A percentile compares a stretch with the other conserved stretches of the same genome.
phyloP scores from a whole-genome alignment of 2,888 invertebrate genomes.

The Ischnus inquisitorius region DNA sequence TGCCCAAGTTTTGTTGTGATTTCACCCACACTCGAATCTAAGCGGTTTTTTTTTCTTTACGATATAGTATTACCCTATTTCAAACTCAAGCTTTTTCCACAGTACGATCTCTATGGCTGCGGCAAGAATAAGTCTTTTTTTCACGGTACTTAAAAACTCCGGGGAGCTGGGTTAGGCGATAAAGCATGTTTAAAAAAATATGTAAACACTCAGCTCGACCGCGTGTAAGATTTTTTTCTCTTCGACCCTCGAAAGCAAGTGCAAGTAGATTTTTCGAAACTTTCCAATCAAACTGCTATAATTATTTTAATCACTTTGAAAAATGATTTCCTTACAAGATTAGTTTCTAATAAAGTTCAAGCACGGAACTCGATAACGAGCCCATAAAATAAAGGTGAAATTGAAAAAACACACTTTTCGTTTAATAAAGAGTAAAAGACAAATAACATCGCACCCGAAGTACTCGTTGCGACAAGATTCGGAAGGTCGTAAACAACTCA shows the following conservation, averaged over 20 bases:
- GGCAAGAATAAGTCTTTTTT: neutral
- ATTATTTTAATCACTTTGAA: neutral
- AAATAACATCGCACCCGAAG: neutral
- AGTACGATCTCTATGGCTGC: neutral
- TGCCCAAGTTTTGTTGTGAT: slow-evolving; percentile 72
- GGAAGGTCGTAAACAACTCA: neutral
- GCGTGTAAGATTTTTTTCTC: neutral
- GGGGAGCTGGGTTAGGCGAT: neutral
- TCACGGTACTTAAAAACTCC: neutral
- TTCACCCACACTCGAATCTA: slow-evolving; percentile 62
- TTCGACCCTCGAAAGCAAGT: neutral
- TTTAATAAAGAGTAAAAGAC: neutral
- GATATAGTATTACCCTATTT: neutral
- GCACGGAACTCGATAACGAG: neutral
- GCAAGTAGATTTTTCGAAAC: too few species aligned
- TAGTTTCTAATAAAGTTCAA: neutral
- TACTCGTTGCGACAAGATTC: neutral
- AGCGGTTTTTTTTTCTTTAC: slow-evolving; percentile 31
- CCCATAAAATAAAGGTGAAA: neutral
- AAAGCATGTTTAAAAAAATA: neutral
- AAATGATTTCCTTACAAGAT: neutral
- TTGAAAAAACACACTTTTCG: neutral
- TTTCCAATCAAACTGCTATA: too few species aligned
- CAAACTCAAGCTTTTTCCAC: neutral
- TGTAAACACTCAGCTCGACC: neutral